Base-by-base conservation (phyloP, 2,888 invertebrate species). In the Megamerina dolium region DNA sequence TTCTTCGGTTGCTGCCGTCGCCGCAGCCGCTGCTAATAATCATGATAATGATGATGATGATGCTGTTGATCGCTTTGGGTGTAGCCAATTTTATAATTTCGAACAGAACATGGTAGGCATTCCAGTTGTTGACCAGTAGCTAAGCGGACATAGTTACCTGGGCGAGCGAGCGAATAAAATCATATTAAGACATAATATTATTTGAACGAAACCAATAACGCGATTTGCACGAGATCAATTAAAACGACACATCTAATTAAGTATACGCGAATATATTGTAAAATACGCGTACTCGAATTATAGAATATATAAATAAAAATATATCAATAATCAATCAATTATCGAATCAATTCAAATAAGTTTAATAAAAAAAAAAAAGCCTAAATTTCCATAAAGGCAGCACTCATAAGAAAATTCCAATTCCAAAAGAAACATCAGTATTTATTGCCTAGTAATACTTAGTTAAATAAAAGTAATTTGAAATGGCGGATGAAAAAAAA, bases 101-200 rank as follows among this genome's bases (percentile, higher is more conserved):
- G 49, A 42, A 40, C 36, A 40, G 35, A 31, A 32, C 32, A 40
- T 54, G 51, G 61, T 56, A 58, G 64, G 61, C 66, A 70, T 68
- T 68, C 67, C 70, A 68, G 68, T 67, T 67, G 64, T 66, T 68
- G 61, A 64, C 59, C 67, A 68, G 65, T 62, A 63, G 60, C 66
- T 51, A 56, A 55, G 53, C 60, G 54, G 57, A 54, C 54, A 53
- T 58, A 56, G 50, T 55, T 59, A 54, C 52, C 55, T 54, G 54
- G 52, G 47, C 49, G 40, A 41, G 44, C 37, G 48, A 30, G 42
- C 42, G n/a, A n/a, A n/a, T n/a, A n/a, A n/a, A n/a, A n/a, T n/a
- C n/a, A n/a, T n/a, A n/a, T n/a, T n/a, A n/a, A n/a, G n/a, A 42
- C 38, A 43, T 32, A 29, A 43, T 37, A 21, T 9, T 19, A 43